phyloP scores from a whole-genome alignment of 2,888 invertebrate genomes.

The Glyphotaelius pellucidus region DNA sequence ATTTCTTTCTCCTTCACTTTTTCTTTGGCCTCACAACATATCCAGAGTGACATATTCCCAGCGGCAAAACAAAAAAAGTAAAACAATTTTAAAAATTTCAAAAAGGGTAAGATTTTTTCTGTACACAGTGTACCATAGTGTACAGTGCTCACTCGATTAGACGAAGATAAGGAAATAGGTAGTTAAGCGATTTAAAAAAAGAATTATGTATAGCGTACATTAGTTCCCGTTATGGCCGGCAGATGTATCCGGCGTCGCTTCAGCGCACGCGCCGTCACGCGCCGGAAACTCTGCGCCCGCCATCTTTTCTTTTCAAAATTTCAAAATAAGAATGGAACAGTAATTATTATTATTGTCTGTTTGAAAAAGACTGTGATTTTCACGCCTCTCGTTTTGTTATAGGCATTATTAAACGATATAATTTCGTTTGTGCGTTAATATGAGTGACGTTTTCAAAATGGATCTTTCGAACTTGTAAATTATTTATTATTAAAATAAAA shows the following conservation, averaged over 20 bases:
- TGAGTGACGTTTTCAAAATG: too few species aligned
- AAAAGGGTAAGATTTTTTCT: neutral
- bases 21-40: too few species aligned
- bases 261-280: slow-evolving; percentile 63
- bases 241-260: slow-evolving; percentile 49
- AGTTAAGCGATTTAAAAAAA: neutral
- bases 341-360: slow-evolving; percentile 6
- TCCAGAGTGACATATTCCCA: too few species aligned
- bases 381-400: slow-evolving; percentile 21
- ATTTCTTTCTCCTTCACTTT: too few species aligned
- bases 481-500: too few species aligned
- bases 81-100: neutral
- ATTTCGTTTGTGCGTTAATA: too few species aligned
- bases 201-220: slow-evolving; percentile 1
- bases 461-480: too few species aligned
- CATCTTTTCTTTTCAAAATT: slow-evolving; percentile 46
- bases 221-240: slow-evolving; percentile 47
- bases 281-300: slow-evolving; percentile 9
- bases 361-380: slow-evolving; percentile 42
- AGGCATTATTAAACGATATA: neutral
- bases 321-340: neutral
- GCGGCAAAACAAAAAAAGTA: neutral
- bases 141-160: neutral
- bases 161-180: neutral
- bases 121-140: neutral